Evolutionary conservation across 2,888 invertebrate species (phyloP).

Genomic region (Nudaria mundana): DNA sequence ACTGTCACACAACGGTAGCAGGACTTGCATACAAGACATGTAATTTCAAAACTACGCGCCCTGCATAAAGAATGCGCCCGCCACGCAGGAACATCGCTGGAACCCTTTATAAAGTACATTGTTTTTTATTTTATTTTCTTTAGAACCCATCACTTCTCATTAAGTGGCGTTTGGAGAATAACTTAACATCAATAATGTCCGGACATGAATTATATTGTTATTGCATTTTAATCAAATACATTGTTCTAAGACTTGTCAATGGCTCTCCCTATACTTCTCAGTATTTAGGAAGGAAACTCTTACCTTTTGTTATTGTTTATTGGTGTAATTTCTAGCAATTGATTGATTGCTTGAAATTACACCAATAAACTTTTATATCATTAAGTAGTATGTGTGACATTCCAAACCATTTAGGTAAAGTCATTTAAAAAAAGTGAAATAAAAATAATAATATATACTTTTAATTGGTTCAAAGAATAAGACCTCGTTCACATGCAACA

Average conservation of each 20-base stretch:
- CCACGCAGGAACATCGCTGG: constrained; percentile 56
- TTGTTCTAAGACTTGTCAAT: constrained; percentile 65
- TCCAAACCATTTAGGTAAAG: too few relatives aligned
- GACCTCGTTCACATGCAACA: too few relatives aligned
- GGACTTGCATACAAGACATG: constrained; percentile 73
- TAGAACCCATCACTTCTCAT: constrained; percentile 81
- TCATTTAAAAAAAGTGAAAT: too few relatives aligned
- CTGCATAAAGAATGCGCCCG: constrained; percentile 66
- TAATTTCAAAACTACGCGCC: constrained; percentile 64
- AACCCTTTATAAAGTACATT: constrained; percentile 62
- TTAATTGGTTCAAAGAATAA: too few relatives aligned
- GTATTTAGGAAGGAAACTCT: constrained; percentile 69
- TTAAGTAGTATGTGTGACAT: too few relatives aligned
- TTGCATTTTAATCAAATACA: constrained; percentile 80
- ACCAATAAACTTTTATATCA: too few relatives aligned
- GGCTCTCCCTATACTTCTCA: constrained; percentile 56
- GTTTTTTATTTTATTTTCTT: constrained; percentile 76
- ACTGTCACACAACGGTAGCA: constrained; percentile 42
- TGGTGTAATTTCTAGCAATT: constrained; percentile 31
- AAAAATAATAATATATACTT: too few relatives aligned
- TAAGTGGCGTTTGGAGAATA: constrained; percentile 80
- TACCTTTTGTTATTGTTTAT: constrained; percentile 52
- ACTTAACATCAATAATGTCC: constrained; percentile 78
- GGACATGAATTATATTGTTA: constrained; percentile 81
- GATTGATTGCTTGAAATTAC: constrained; percentile 14